A percentile compares a stretch with the other conserved stretches of the same genome.
These are phyloP conservation scores for Steinernema khuongi DNA, from an alignment of 1,140 invertebrate species.

Conservation along the genomic window DNA sequence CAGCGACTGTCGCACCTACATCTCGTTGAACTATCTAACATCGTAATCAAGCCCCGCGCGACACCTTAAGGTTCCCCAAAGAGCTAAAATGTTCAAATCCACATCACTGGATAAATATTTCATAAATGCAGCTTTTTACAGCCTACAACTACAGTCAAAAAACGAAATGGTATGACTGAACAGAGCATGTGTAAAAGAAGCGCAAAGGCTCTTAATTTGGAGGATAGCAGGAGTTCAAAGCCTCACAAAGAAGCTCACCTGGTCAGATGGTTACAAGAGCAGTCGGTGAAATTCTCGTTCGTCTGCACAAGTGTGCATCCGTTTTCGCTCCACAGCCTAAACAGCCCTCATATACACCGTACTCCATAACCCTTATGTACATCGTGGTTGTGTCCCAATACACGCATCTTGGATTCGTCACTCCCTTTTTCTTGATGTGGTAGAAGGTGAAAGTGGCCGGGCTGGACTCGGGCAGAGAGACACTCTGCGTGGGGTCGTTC, in stretches of 20 bases:
- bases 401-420: constrained; percentile 46
- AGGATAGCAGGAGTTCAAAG: too few species aligned
- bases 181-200: too few species aligned
- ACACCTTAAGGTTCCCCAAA: too few species aligned
- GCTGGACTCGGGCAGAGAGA: constrained; percentile 19
- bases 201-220: too few species aligned
- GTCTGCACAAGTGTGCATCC: constrained; percentile 37
- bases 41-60: too few species aligned
- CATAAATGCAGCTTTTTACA: too few species aligned
- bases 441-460: constrained; percentile 48
- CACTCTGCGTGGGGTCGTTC: constrained; percentile 42
- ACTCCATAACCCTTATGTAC: constrained; percentile 18
- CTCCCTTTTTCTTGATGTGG: constrained; percentile 41
- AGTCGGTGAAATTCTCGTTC: constrained; percentile 34
- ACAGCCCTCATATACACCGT: constrained; percentile 1
- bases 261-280: constrained; percentile 47
- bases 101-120: too few species aligned
- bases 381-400: constrained; percentile 40
- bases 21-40: too few species aligned
- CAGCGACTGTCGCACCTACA: too few species aligned
- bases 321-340: constrained; percentile 33
- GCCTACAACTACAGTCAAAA: too few species aligned
- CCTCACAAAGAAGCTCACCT: too few species aligned
- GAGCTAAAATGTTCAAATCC: neutral
- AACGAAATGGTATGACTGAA: too few species aligned